These are phyloP conservation scores for Helobdella robusta DNA, from an alignment of 2,888 invertebrate species.

Conservation along the genomic window DNA sequence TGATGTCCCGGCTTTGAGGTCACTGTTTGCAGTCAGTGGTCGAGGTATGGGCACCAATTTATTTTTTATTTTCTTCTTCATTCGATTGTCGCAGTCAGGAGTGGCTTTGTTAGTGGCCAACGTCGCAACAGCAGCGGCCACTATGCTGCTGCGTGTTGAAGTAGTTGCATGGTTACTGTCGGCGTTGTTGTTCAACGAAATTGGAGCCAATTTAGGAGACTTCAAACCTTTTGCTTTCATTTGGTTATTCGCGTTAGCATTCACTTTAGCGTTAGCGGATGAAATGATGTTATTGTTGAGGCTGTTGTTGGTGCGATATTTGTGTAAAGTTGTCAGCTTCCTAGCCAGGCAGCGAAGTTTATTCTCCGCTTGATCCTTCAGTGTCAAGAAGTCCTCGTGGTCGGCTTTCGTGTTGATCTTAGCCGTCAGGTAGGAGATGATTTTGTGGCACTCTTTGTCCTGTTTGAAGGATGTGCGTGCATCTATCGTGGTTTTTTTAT, in stretches of 20 bases:
- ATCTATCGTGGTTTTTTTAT: neutral
- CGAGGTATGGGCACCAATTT: too few relatives aligned
- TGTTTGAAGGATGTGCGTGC: neutral
- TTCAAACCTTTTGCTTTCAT: too few relatives aligned
- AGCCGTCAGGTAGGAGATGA: constrained; percentile 5
- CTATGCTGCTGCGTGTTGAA: too few relatives aligned
- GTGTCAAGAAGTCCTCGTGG: constrained; percentile 5
- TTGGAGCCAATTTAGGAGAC: too few relatives aligned
- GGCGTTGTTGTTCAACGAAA: constrained; percentile 9
- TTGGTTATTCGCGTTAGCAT: neutral
- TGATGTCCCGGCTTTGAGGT: too few relatives aligned
- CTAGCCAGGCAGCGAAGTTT: constrained; percentile 19
- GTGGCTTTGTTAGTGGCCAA: neutral
- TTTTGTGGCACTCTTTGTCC: constrained; percentile 22
- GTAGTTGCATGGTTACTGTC: too few relatives aligned
- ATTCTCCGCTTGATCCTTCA: constrained; percentile 22
- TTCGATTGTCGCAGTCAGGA: too few relatives aligned
- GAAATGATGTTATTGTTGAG: constrained; percentile 21
- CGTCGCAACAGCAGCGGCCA: neutral
- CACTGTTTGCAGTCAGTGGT: too few relatives aligned
- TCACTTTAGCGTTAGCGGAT: neutral
- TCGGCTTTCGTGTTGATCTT: constrained; percentile 17
- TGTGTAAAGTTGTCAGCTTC: constrained; percentile 19
- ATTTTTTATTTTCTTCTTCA: too few relatives aligned
- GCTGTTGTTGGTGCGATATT: constrained; percentile 21